Base-by-base conservation (phyloP, 2,888 invertebrate species). In the Camptogramma bilineatum region DNA sequence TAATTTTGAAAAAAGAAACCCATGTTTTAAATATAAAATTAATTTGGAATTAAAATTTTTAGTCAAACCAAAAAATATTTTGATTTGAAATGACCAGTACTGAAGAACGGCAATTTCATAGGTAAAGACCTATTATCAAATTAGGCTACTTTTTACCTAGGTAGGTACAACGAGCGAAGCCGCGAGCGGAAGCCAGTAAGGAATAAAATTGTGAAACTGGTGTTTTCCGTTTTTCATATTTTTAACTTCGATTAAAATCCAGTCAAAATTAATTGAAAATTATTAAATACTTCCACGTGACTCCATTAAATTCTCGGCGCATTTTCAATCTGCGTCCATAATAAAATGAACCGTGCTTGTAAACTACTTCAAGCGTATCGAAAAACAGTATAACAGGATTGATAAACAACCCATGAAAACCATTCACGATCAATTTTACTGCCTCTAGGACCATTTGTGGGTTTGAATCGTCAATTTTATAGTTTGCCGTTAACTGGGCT, bases 351-450 rank as follows among this genome's bases (percentile, higher is more conserved):
- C 62, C 21, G 7, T 21, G 10, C 52, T 44, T 51, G 31, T 51
- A 61, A 61, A 65, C 53, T 61, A 61, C 61, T 53, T 46, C 31
- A 54, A 60, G 28, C 64, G 57, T 64, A 66, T 66, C 66, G 62
- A 62, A 65, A 65, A 70, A 54, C 64, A 55, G 52, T 68, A 66
- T 67, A 62, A 60, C 44, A 57, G 44, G 61, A 56, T 60, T 60
- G 60, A 65, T 65, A 65, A 65, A 62, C 61, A 62, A 21, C 61
- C 63, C 42, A 65, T 65, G 62, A 68, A 68, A 59, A 34, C 44
- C 55, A 56, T 59, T 62, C 59, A 50, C 66, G 59, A 66, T 66
- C 54, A 62, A 66, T 56, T 66, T 66, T 66, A 66, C 55, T 59
- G 34, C 62, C 50, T 34, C 39, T 52, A 44, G 34, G 52, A 59